Evolutionary conservation across 1,140 invertebrate species (phyloP).

Genomic region (Maconellicoccus hirsutus): DNA sequence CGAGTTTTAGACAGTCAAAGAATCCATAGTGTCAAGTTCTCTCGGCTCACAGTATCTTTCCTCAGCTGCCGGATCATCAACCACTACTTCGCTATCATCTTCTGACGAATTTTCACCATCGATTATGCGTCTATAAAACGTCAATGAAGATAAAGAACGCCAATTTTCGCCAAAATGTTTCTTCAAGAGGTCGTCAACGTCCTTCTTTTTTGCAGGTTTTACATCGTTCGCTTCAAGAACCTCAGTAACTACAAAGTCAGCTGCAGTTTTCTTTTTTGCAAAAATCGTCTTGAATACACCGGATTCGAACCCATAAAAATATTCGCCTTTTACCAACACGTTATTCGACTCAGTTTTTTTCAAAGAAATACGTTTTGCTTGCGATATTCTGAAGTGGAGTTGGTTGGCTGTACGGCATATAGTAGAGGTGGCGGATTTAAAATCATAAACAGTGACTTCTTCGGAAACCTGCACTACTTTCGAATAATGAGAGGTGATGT

Average conservation of each 20-base stretch:
- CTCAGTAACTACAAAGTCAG: not conserved
- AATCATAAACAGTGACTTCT: slow-evolving; percentile 17
- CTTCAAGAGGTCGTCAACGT: slow-evolving; percentile 24
- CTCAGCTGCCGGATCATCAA: no score
- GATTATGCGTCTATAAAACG: slow-evolving; percentile 14
- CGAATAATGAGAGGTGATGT: no score
- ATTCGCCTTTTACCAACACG: slow-evolving; percentile 18
- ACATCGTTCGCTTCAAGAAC: slow-evolving; percentile 22
- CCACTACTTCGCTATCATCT: no score
- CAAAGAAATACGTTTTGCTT: not conserved
- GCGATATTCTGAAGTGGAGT: slow-evolving; percentile 26
- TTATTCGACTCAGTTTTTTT: not conserved
- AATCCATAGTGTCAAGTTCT: no score
- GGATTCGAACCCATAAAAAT: slow-evolving; percentile 22
- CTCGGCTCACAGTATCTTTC: no score
- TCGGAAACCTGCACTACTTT: slow-evolving; percentile 11
- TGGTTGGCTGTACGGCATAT: slow-evolving; percentile 14
- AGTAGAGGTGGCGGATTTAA: not conserved
- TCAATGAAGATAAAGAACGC: not conserved
- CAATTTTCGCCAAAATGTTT: slow-evolving; percentile 25
- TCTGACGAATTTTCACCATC: no score
- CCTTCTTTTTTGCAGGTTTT: slow-evolving; percentile 24
- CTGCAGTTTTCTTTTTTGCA: slow-evolving; percentile 14
- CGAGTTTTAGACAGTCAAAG: no score
- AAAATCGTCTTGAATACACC: slow-evolving; percentile 4